Base-by-base conservation (phyloP, 2,888 invertebrate genomes). In the Amorpha juglandis region DNA sequence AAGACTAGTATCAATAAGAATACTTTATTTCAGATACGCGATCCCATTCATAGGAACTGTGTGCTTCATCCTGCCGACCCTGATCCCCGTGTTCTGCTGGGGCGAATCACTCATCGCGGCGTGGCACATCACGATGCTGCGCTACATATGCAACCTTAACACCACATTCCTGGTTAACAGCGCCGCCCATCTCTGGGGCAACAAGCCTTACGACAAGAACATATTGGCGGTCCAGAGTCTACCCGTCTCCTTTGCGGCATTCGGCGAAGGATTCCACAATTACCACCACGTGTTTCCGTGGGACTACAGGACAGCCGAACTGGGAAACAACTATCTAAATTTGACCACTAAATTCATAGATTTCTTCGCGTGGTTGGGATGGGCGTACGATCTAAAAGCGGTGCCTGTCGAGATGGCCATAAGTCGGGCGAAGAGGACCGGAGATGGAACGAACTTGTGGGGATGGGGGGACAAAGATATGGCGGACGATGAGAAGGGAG, bases 161-260 rank as follows among this genome's bases (percentile, higher is more conserved):
- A 89, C 90, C 6, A 75, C 79, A 0, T 95, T 95, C 94, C 82
- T 94, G n/a, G 95, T 95, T 14, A 95, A 95, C 89, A 95, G 95
- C 74, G 94, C 94, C 2, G 95, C 95, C 19, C 95, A 95, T 80
- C 68, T 89, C 35, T 91, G 88, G 88, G 92, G 91, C 16, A 82
- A 80, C 69, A 87, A 83, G 64, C 91, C 92, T 1, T 92, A 91
- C 68, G 90, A 95, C 69, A 80, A 75, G 70, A 71, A 52, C 19
- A 80, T 82, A 8, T 62, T 67, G 16, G 74, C 82, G 0, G 68
- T 65, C 0, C 78, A 83, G 63, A 78, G 74, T 42, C 50, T 75
- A 0, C 0, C 71, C 0, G 78, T 81, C 0, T 77, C 82, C 0
- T 64, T 81, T 6, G n/a, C 75, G 0, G 65, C 78, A 0, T 74